Base-by-base conservation (phyloP, 2,113 vertebrate genomes). In the Microcebus lehilahytsara region DNA sequence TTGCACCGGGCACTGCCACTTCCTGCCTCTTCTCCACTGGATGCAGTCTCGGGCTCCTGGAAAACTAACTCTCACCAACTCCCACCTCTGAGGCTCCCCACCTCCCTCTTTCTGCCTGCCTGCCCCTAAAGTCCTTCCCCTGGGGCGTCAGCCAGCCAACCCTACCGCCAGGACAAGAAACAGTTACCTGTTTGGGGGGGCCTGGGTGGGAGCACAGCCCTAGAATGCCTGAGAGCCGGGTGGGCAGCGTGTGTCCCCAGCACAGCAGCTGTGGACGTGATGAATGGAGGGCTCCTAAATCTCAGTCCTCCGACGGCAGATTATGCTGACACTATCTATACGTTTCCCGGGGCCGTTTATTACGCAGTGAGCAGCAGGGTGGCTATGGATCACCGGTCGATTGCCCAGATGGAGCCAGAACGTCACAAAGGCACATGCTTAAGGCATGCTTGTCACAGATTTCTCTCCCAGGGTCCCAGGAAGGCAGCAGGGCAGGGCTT, bases 311-410 rank as follows among this genome's bases (percentile, higher is more conserved):
- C 5, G 58, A 81, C 0, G 2, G 77, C 0, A 95, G 95, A 69
- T 49, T 66, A 53, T 32, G 32, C 64, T 77, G 91, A 97, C 89
- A 91, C 53, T 87, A 53, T 96, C 92, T 96, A 4, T 69, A 30
- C 71, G 85, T 40, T 80, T 77, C 22, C 60, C 22, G 75, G 92
- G 92, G 60, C 49, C 1, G 0, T 85, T 46, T 60, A 42, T 91
- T 51, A 67, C 9, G 80, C 10, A 37, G 78, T 10, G 10, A 58
- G 53, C 75, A 60, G 58, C 53, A 51, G 90, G 69, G 53, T 14
- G 6, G 91, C 71, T 42, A 37, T 7, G 25, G 72, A 42, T 91
- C 87, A 40, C 46, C 4, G 37, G 49, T 62, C 5, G 51, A 42
- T 58, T 9, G 20, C n/a, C 0, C 3, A 27, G 49, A 93, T 25